A percentile compares a stretch with the other conserved stretches of the same genome.
These are phyloP conservation scores for Chaetorhynchus papuensis DNA, from an alignment of 2,113 vertebrate species.

Conservation along the genomic window DNA sequence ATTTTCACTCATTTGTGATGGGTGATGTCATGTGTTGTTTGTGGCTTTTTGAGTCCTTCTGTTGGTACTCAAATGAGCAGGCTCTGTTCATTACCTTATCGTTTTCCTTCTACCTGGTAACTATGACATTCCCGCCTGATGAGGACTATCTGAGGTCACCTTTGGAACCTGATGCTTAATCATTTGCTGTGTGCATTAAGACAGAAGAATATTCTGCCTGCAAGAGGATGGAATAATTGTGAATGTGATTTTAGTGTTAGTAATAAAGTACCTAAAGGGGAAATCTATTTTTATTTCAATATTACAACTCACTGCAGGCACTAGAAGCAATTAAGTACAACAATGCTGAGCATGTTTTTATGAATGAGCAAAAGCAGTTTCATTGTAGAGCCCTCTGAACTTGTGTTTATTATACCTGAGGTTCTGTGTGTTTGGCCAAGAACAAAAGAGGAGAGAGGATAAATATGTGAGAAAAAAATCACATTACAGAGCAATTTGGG, in stretches of 20 bases:
- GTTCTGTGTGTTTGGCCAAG: background rate
- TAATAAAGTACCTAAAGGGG: background rate
- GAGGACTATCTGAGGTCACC: background rate
- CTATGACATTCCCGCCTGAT: background rate
- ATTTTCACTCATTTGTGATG: background rate
- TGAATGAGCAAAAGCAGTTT: constrained; percentile 12
- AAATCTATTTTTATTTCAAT: background rate
- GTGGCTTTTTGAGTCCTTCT: background rate
- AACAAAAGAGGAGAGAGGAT: background rate
- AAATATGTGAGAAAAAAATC: background rate
- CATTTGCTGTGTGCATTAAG: background rate
- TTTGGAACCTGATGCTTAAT: background rate
- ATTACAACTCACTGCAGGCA: background rate
- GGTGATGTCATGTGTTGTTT: background rate
- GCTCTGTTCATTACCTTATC: background rate
- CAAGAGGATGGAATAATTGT: background rate
- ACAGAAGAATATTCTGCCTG: background rate
- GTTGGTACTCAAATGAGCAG: background rate
- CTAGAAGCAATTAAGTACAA: background rate
- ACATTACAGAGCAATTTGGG: background rate
- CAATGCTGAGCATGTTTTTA: background rate
- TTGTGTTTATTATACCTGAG: background rate
- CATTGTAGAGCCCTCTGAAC: background rate
- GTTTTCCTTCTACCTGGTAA: background rate
- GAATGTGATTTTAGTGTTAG: background rate